Percentiles rank a stretch among this genome's conserved stretches.
These are phyloP conservation scores for Diarsia mendica DNA, from an alignment of 2,888 invertebrate genomes.

Conservation along the genomic window DNA sequence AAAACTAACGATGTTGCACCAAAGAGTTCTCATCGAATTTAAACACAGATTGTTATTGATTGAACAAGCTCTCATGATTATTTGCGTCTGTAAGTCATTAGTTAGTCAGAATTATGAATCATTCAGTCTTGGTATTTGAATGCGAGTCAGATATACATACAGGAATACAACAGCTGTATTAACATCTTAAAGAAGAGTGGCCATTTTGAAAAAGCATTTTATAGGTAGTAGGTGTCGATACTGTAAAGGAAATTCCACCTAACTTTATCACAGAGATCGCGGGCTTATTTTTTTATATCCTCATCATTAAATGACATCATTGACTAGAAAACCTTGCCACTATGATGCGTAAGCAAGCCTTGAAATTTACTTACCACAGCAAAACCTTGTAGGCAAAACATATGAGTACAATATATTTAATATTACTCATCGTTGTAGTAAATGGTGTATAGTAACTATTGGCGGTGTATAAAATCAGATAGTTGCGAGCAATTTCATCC, in stretches of 20 bases:
- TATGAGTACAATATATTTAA: constrained; percentile 35
- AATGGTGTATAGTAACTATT: constrained; percentile 15
- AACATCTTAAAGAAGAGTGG: constrained; percentile 31
- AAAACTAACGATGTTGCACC: constrained; percentile 23
- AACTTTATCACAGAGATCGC: not conserved
- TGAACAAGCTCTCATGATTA: constrained; percentile 55
- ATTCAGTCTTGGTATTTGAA: constrained; percentile 58
- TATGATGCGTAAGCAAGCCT: constrained; percentile 46
- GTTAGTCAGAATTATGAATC: constrained; percentile 72
- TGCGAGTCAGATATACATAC: constrained; percentile 47
- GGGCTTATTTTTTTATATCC: constrained; percentile 3
- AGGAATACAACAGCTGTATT: constrained; percentile 58
- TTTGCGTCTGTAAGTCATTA: constrained; percentile 64
- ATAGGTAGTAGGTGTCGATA: not conserved
- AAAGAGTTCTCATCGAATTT: constrained; percentile 45
- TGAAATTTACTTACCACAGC: constrained; percentile 27
- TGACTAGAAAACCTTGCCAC: not conserved
- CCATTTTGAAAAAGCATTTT: constrained; percentile 30
- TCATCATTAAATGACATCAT: constrained; percentile 41
- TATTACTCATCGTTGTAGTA: constrained; percentile 26
- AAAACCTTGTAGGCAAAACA: constrained; percentile 43
- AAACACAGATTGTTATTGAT: constrained; percentile 55
- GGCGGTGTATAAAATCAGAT: constrained; percentile 39
- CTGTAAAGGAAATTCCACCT: constrained; percentile 22
- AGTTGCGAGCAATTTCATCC: constrained; percentile 76